Evolutionary conservation across 2,888 invertebrate species (phyloP).

Genomic region (Dione juno): DNA sequence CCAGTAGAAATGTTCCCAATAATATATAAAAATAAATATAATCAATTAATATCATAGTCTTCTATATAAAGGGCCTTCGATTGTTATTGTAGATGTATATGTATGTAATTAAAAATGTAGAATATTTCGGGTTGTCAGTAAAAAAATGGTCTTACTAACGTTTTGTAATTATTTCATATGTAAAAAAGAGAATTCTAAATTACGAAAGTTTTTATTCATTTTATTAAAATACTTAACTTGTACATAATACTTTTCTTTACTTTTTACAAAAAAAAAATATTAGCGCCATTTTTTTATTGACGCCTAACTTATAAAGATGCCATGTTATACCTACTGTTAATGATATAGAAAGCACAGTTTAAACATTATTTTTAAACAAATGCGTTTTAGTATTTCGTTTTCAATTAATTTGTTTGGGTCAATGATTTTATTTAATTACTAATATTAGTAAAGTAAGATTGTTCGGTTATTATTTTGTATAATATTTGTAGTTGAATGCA

Average conservation of each 20-base stretch:
- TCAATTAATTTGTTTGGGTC: constrained; percentile 46
- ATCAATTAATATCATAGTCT: constrained; percentile 42
- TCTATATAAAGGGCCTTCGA: constrained; percentile 66
- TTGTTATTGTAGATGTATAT: constrained; percentile 57
- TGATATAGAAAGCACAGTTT: constrained; percentile 56
- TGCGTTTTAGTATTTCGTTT: constrained; percentile 82
- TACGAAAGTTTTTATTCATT: constrained; percentile 46
- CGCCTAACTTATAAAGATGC: constrained; percentile 57
- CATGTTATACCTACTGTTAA: constrained; percentile 62
- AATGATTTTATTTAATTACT: constrained; percentile 42
- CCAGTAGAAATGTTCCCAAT: constrained; percentile 34
- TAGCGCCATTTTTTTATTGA: neutral
- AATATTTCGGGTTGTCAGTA: neutral
- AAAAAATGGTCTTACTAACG: neutral
- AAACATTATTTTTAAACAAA: constrained; percentile 60
- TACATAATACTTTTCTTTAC: neutral
- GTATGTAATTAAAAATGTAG: neutral
- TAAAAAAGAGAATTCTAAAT: constrained; percentile 34
- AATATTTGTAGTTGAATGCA: constrained; percentile 44
- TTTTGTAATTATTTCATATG: neutral
- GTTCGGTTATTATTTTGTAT: constrained; percentile 45
- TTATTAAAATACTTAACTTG: neutral
- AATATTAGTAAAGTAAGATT: constrained; percentile 39
- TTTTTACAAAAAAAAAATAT: no score
- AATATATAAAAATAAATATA: constrained; percentile 7